Conservation (phyloP, 2,797 vertebrate genomes). For the Morelia viridis region DNA sequence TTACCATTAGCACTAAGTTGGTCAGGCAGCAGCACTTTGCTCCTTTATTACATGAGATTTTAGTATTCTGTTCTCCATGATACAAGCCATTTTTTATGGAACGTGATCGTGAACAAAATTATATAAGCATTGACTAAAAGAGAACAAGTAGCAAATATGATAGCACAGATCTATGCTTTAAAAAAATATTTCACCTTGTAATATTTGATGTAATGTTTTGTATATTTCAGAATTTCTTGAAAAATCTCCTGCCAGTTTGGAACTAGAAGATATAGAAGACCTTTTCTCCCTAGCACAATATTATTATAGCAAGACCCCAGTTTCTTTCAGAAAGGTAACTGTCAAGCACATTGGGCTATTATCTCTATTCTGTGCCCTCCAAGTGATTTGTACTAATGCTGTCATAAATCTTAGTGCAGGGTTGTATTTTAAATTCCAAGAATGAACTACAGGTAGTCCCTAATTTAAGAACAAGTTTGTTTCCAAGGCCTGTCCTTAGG, state of each 20-base stretch:
- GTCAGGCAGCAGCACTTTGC: neutral
- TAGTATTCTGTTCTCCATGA: neutral
- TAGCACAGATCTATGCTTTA: neutral
- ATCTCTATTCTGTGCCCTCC: neutral
- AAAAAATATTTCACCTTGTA: neutral
- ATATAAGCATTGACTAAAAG: neutral
- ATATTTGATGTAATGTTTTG: neutral
- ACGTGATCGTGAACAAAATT: neutral
- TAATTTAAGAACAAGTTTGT: too few relatives aligned
- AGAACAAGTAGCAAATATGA: neutral
- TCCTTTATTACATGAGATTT: neutral
- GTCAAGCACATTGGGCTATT: neutral
- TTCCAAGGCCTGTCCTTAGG: too few relatives aligned
- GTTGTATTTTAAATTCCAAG: neutral
- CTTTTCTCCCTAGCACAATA: constrained; percentile 94
- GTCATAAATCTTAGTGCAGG: neutral
- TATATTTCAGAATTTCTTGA: constrained; percentile 85
- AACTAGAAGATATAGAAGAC: constrained; percentile 91
- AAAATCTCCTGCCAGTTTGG: constrained; percentile 85
- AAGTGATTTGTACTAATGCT: neutral
- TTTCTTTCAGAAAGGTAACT: constrained; percentile 94
- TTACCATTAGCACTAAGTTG: neutral
- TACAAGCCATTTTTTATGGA: neutral
- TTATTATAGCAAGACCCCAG: constrained; percentile 95
- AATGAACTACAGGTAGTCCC: neutral